Conservation (phyloP, 2,113 vertebrate species). For the Saccopteryx bilineata region DNA sequence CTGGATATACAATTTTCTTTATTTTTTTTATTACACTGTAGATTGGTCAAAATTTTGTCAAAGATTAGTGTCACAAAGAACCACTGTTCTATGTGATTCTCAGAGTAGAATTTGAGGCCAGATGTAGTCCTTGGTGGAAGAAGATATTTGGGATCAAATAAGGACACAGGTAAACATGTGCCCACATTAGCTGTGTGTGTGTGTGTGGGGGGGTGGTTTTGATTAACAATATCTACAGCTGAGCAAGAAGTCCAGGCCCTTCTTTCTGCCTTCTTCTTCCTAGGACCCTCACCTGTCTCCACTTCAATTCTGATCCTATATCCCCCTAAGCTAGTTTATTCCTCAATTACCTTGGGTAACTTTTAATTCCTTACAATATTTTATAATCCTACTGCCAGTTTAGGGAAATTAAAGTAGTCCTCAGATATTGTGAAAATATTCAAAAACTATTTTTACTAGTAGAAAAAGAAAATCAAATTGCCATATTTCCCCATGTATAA, state of each 20-base stretch:
- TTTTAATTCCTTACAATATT: neutral
- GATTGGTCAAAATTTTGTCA: neutral
- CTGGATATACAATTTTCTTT: neutral
- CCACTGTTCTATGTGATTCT: neutral
- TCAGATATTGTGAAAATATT: conserved; percentile 7
- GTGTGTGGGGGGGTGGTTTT: neutral
- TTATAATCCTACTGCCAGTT: neutral
- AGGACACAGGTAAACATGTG: neutral
- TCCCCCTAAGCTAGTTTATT: neutral
- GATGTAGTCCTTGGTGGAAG: neutral
- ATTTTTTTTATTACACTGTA: neutral
- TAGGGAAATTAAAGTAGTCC: neutral
- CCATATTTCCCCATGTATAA: too few relatives aligned
- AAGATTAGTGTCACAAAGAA: neutral
- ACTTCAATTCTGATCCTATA: neutral
- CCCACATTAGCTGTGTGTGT: too few relatives aligned
- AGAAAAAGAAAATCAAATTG: neutral
- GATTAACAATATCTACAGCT: neutral
- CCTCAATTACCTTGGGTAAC: neutral
- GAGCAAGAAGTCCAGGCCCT: neutral
- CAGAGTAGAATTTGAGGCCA: neutral
- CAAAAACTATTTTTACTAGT: neutral
- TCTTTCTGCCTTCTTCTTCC: neutral
- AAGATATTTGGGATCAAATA: neutral
- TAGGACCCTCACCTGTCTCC: neutral